Conservation (phyloP, 2,113 vertebrate species). For the Macheiramphus alcinus region DNA sequence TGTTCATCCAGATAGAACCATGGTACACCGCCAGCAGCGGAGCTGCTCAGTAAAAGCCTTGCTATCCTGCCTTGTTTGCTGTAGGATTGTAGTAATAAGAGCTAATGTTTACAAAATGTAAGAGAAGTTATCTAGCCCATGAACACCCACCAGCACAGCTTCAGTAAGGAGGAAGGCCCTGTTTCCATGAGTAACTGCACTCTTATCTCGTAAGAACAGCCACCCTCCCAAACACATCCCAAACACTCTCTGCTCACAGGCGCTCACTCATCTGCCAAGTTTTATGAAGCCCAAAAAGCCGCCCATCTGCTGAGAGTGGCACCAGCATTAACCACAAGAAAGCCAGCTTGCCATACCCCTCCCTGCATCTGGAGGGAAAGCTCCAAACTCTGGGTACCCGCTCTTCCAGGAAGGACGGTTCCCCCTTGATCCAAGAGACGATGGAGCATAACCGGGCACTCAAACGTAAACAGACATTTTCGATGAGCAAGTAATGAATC, state of each 20-base stretch:
- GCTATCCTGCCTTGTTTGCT: neutral
- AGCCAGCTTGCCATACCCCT: neutral
- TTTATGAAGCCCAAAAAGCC: neutral
- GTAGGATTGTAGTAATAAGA: neutral
- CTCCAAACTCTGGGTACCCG: accelerated
- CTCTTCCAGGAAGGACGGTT: accelerated
- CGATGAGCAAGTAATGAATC: neutral
- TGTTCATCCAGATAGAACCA: neutral
- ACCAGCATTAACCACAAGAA: accelerated
- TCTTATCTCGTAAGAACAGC: neutral
- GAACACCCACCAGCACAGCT: neutral
- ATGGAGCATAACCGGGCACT: accelerated
- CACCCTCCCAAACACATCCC: neutral
- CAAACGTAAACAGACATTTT: accelerated
- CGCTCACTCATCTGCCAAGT: neutral
- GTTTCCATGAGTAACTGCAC: neutral
- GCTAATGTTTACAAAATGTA: neutral
- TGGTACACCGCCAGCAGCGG: accelerated
- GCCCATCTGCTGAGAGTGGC: neutral
- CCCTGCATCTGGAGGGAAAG: accelerated
- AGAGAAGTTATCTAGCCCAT: neutral
- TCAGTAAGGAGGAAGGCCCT: neutral
- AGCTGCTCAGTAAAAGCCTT: neutral
- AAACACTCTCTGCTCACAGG: neutral
- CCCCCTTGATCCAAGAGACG: accelerated